Conservation (phyloP, 1,140 invertebrate species). For the Heliconius eleuchia region DNA sequence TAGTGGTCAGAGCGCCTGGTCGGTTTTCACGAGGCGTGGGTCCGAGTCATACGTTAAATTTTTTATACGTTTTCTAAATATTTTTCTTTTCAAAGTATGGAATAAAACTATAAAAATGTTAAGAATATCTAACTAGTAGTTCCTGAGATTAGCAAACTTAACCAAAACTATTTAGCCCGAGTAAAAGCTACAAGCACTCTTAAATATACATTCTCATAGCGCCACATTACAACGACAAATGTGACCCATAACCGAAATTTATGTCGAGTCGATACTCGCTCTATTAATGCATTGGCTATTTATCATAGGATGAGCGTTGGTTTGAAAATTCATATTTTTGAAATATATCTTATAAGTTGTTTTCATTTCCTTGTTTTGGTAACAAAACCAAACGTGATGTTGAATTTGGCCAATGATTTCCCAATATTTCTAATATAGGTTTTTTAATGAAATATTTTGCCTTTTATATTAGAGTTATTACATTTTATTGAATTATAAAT, state of each 20-base stretch:
- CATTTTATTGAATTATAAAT: too few relatives aligned
- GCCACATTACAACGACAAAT: conserved; percentile 42
- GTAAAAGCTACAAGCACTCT: background rate
- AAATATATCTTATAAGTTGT: background rate
- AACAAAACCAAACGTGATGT: background rate
- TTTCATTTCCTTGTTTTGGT: background rate
- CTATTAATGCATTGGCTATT: conserved; percentile 11
- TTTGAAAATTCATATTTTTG: background rate
- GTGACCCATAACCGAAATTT: conserved; percentile 39
- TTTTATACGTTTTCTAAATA: too few relatives aligned
- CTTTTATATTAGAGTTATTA: too few relatives aligned
- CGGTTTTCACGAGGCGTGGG: too few relatives aligned
- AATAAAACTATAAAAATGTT: too few relatives aligned
- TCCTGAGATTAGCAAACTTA: too few relatives aligned
- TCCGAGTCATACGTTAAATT: too few relatives aligned
- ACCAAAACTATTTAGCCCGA: too few relatives aligned
- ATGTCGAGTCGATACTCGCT: conserved; percentile 35
- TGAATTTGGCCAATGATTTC: background rate
- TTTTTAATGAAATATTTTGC: too few relatives aligned
- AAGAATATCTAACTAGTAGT: too few relatives aligned
- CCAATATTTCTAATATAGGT: background rate
- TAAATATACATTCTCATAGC: conserved; percentile 12
- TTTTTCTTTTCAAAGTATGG: too few relatives aligned
- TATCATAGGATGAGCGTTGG: background rate
- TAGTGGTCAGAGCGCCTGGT: too few relatives aligned